Evolutionary conservation across 2,888 invertebrate species (phyloP), one percentile per base, ranked within the genome.

Genomic region (Cosmorhoe ocellata): DNA sequence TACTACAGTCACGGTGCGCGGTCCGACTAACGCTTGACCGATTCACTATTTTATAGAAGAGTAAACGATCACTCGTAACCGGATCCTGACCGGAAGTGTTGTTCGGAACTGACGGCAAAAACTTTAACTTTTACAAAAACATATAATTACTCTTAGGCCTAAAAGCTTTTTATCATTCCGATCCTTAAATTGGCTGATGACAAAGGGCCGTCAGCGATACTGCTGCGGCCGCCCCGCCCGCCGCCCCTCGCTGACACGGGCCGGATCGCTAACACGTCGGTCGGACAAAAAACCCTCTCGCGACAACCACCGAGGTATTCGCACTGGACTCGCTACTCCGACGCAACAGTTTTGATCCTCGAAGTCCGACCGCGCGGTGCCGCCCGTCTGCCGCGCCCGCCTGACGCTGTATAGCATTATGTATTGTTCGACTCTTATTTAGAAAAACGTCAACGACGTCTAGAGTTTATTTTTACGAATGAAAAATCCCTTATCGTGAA

Each of bases 261-360:
- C 8, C 27, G 73, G 66, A 68, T 71, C 69, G 70, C 67, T 58
- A 63, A 64, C 66, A 68, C 61, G 64, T 69, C 61, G 64, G 65
- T 50, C 56, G 40, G 36, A 62, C 60, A 67, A 73, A 71, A 71
- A 73, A 64, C 62, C 60, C 59, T 61, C 55, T 49, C 47, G 45
- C 39, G 33, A 38, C 34, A 31, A 38, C 31, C 41, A 27, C 63
- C 51, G 58, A 62, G 65, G 69, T 67, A 71, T 75, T 79, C 51
- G 57, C 46, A 52, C 26, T 33, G 43, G 30, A 12, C 14, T 12
- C 18, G 7, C 14, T 7, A 18, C 27, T 12, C 22, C n/a, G 31
- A 8, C 33, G 28, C 34, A 39, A 46, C 51, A 47, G 55, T 22
- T 11, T 46, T 42, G 38, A 64, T 55, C 44, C 56, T 51, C 38